Evolutionary conservation across 2,888 invertebrate species (phyloP).

Genomic region (Adelphocoris suturalis): DNA sequence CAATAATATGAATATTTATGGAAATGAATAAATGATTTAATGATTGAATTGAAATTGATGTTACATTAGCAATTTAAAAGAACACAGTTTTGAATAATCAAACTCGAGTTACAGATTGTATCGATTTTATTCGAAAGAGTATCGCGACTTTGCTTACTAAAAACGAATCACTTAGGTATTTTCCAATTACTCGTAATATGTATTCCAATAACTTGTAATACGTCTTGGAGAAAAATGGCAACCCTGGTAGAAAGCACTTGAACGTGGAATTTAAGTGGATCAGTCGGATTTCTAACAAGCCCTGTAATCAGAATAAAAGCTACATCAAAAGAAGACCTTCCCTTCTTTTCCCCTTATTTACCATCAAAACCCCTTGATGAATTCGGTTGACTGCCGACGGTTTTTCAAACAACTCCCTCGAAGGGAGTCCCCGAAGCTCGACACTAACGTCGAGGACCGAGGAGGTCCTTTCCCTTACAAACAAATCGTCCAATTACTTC

Average conservation of each 20-base stretch:
- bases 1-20: too few relatives aligned
- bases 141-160: too few relatives aligned
- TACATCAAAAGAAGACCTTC: slow-evolving; percentile 3
- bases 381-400: background rate
- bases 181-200: too few relatives aligned
- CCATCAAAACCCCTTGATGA: slow-evolving; percentile 36
- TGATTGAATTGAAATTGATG: too few relatives aligned
- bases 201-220: background rate
- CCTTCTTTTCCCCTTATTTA: slow-evolving; percentile 28
- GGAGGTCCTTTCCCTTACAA: slow-evolving; percentile 16
- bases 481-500: slow-evolving; percentile 55
- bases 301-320: slow-evolving; percentile 38
- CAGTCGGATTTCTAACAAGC: slow-evolving; percentile 26
- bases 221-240: background rate
- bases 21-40: too few relatives aligned
- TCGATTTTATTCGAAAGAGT: too few relatives aligned
- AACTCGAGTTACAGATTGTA: too few relatives aligned
- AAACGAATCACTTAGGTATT: too few relatives aligned
- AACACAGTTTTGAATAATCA: too few relatives aligned
- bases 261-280: slow-evolving; percentile 1
- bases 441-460: slow-evolving; percentile 11
- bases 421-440: background rate
- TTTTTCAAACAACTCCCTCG: slow-evolving; percentile 15
- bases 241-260: background rate
- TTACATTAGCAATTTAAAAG: too few relatives aligned